Conservation (phyloP, 2,888 invertebrate genomes). For the Erynnis tages region DNA sequence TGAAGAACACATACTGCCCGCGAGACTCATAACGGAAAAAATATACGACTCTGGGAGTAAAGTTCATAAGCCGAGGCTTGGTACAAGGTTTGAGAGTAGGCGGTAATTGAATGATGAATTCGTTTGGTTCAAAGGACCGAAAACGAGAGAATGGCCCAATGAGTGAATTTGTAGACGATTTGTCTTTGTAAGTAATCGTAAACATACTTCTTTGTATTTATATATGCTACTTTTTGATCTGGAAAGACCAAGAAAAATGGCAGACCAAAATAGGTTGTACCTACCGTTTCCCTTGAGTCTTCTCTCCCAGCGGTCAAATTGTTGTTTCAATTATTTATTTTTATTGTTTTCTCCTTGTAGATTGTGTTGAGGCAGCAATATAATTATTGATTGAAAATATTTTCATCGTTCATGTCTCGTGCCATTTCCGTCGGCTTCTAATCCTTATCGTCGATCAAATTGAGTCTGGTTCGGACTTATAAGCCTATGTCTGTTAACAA, state of each 20-base stretch:
- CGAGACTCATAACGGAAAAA: slow-evolving; percentile 28
- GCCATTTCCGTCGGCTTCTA: not conserved
- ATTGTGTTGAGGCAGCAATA: too few species aligned
- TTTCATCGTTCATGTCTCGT: not conserved
- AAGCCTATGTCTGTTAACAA: not conserved
- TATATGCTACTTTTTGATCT: too few species aligned
- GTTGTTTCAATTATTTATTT: too few species aligned
- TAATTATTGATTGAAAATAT: too few species aligned
- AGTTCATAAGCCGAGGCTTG: slow-evolving; percentile 3
- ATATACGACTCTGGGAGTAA: slow-evolving; percentile 22
- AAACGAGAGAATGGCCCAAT: not conserved
- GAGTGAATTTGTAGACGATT: too few species aligned
- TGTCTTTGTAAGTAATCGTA: too few species aligned
- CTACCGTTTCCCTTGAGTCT: too few species aligned
- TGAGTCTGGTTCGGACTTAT: slow-evolving; percentile 1
- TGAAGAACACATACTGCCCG: slow-evolving; percentile 23
- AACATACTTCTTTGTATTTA: too few species aligned
- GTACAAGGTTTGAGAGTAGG: not conserved
- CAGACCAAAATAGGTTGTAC: too few species aligned
- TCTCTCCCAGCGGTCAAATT: too few species aligned
- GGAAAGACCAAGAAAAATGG: too few species aligned
- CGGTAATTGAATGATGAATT: not conserved
- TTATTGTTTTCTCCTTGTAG: too few species aligned
- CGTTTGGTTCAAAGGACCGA: not conserved
- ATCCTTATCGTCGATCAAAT: slow-evolving; percentile 3